phyloP scores from a whole-genome alignment of 1,140 invertebrate genomes.

The Sitobion miscanthi region DNA sequence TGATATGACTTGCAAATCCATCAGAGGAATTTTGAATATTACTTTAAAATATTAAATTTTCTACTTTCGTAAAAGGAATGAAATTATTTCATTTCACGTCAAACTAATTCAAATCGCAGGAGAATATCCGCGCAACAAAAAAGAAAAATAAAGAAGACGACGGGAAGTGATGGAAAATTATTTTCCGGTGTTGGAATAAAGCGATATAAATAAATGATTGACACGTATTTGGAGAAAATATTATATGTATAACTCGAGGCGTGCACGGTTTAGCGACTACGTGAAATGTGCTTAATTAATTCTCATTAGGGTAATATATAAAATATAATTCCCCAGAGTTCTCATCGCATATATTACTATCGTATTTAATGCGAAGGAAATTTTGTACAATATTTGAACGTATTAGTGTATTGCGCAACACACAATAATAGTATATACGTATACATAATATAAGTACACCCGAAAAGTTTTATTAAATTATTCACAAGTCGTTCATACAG shows the following conservation, averaged over 20 bases:
- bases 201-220: slow-evolving; percentile 30
- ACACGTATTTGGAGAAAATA: background rate
- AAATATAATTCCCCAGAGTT: slow-evolving; percentile 16
- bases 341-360: too few relatives aligned
- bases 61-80: background rate
- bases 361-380: background rate
- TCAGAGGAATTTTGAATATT: slow-evolving; percentile 2
- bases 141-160: background rate
- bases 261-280: background rate
- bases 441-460: background rate
- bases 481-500: background rate
- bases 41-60: slow-evolving; percentile 38
- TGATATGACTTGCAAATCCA: background rate
- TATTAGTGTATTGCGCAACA: background rate
- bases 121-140: background rate
- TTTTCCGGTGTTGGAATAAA: background rate
- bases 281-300: background rate
- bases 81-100: slow-evolving; percentile 30
- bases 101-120: background rate
- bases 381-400: background rate
- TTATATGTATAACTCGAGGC: background rate
- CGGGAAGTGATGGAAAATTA: background rate
- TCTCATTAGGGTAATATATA: background rate
- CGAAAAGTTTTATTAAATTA: background rate
- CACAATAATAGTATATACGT: background rate